These are phyloP conservation scores for Panulirus ornatus DNA, from an alignment of 1,140 invertebrate species.

Conservation along the genomic window DNA sequence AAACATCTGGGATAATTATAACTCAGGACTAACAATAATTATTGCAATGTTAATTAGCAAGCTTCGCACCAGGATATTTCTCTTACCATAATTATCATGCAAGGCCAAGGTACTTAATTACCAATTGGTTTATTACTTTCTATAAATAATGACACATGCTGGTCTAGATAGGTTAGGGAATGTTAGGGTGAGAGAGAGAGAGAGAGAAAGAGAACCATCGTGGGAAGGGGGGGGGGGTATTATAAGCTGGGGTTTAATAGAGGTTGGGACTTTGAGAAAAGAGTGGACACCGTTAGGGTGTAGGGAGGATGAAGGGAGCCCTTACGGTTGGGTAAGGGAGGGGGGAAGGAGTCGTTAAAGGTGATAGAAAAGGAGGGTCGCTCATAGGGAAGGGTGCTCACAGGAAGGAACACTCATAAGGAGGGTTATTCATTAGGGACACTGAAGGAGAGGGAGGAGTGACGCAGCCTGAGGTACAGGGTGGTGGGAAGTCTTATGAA, in stretches of 20 bases:
- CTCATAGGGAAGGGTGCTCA: too few relatives aligned
- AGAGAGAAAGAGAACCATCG: not conserved
- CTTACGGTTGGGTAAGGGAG: too few relatives aligned
- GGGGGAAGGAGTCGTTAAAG: too few relatives aligned
- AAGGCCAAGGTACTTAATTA: conserved; percentile 33
- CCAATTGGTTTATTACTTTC: conserved; percentile 58
- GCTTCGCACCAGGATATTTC: conserved; percentile 11
- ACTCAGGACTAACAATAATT: conserved; percentile 56
- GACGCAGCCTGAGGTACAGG: too few relatives aligned
- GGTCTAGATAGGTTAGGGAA: conserved; percentile 38
- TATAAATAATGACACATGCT: conserved; percentile 53
- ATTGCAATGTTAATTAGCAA: conserved; percentile 65
- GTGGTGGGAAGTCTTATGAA: too few relatives aligned
- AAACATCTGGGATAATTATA: conserved; percentile 57
- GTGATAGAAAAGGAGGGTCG: too few relatives aligned
- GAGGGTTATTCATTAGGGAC: too few relatives aligned
- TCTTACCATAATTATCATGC: conserved; percentile 46
- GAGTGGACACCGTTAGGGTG: too few relatives aligned
- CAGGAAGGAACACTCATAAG: too few relatives aligned
- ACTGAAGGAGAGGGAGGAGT: too few relatives aligned
- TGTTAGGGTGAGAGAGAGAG: not conserved
- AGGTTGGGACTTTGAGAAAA: not conserved
- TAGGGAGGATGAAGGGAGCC: too few relatives aligned
- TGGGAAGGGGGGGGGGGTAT: not conserved
- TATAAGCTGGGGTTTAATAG: not conserved